phyloP scores from a whole-genome alignment of 2,113 vertebrate genomes.

The Pelmatolapia mariae region DNA sequence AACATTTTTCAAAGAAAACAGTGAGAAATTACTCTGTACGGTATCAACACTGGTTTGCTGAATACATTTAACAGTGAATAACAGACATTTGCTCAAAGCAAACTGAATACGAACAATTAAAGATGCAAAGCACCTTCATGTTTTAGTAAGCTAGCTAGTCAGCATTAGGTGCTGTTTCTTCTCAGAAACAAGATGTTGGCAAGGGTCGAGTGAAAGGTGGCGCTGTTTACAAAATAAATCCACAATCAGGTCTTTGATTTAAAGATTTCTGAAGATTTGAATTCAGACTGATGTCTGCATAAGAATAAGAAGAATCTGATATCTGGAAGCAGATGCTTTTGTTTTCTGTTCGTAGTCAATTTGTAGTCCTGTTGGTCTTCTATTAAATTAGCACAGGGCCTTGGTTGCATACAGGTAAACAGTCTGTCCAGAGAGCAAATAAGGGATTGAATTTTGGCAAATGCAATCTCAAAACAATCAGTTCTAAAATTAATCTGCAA shows the following conservation, averaged over 20 bases:
- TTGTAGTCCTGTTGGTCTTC: neutral
- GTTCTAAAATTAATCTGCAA: neutral
- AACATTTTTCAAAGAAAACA: neutral
- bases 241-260: neutral
- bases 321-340: neutral
- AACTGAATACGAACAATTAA: neutral
- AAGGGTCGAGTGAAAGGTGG: neutral
- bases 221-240: neutral
- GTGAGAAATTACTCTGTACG: neutral
- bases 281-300: neutral
- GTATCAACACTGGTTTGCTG: neutral
- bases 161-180: neutral
- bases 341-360: neutral
- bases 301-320: neutral
- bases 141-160: neutral
- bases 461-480: neutral
- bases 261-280: neutral
- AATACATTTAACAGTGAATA: neutral
- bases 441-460: neutral
- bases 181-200: neutral
- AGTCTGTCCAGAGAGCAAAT: neutral
- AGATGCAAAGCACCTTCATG: neutral
- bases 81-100: neutral
- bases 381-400: fast-evolving
- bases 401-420: neutral